A percentile compares a stretch with the other conserved stretches of the same genome.
phyloP scores from a whole-genome alignment of 2,113 vertebrate genomes.

The Eublepharis macularius region DNA sequence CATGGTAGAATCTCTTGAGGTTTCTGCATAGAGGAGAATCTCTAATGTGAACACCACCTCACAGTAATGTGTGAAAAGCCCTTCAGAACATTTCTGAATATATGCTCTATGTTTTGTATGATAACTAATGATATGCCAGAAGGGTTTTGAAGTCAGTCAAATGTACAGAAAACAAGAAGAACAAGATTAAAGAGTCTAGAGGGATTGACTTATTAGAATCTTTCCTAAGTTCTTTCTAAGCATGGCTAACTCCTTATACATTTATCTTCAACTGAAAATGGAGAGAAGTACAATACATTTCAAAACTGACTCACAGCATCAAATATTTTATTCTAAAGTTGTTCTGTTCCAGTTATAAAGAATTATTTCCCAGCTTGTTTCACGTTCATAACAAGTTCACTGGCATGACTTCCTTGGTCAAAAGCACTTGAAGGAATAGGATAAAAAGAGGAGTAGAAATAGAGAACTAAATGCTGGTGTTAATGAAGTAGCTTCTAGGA shows the following conservation, averaged over 20 bases:
- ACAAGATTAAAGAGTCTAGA: not conserved
- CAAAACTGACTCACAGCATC: constrained; percentile 15
- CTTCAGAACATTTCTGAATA: not conserved
- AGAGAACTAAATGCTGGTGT: not conserved
- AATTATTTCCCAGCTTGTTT: not conserved
- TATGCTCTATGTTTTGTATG: not conserved
- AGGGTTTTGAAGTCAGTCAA: constrained; percentile 12
- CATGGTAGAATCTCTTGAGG: not conserved
- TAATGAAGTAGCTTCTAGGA: not conserved
- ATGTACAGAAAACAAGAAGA: accelerated
- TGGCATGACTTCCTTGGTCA: not conserved
- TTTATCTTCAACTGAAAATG: not conserved
- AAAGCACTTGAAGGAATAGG: not conserved
- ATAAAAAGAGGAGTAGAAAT: not conserved
- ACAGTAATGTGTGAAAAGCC: not conserved
- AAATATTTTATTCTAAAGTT: not conserved
- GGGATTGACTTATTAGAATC: constrained; percentile 18
- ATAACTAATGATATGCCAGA: not conserved
- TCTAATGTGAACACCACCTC: not conserved
- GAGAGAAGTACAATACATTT: constrained; percentile 17
- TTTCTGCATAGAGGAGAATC: not conserved
- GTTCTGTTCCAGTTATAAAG: not conserved
- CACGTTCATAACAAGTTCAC: not conserved
- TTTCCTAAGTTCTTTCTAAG: not conserved
- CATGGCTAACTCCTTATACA: not conserved